Percentiles rank a stretch among this genome's conserved stretches.
These are phyloP conservation scores for Ptilonorhynchus violaceus DNA, from an alignment of 2,113 vertebrate species.

Conservation along the genomic window DNA sequence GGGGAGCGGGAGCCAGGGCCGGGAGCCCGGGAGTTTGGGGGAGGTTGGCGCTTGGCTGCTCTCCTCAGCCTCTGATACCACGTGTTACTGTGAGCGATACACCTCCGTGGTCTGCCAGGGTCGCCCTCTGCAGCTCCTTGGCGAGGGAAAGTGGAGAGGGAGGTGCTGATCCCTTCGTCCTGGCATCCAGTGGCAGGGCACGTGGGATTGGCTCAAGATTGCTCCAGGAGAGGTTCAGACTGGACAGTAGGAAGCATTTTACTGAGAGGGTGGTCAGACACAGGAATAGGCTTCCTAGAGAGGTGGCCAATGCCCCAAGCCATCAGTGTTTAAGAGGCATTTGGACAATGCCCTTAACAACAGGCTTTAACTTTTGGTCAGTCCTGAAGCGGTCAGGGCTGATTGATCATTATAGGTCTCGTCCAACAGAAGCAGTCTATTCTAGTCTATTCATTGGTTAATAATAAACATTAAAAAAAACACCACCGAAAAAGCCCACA, in stretches of 20 bases:
- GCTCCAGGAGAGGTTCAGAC: neutral
- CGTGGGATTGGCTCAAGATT: too few relatives aligned
- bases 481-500: too few relatives aligned
- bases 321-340: neutral
- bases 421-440: neutral
- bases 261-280: neutral
- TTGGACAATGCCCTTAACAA: neutral
- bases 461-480: neutral
- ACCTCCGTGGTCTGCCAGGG: too few relatives aligned
- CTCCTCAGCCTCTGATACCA: fast-evolving
- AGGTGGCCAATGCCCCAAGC: neutral
- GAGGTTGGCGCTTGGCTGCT: too few relatives aligned
- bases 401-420: fast-evolving
- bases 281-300: neutral
- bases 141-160: neutral
- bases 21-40: fast-evolving
- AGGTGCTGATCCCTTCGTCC: neutral
- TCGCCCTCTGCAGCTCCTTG: neutral
- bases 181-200: too few relatives aligned
- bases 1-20: neutral
- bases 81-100: fast-evolving
- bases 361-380: neutral
- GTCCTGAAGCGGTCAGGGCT: neutral
- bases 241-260: neutral
- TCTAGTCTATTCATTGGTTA: neutral